These are phyloP conservation scores for Scolopax bukidnonensis DNA, from an alignment of 2,797 vertebrate genomes.

Conservation along the genomic window DNA sequence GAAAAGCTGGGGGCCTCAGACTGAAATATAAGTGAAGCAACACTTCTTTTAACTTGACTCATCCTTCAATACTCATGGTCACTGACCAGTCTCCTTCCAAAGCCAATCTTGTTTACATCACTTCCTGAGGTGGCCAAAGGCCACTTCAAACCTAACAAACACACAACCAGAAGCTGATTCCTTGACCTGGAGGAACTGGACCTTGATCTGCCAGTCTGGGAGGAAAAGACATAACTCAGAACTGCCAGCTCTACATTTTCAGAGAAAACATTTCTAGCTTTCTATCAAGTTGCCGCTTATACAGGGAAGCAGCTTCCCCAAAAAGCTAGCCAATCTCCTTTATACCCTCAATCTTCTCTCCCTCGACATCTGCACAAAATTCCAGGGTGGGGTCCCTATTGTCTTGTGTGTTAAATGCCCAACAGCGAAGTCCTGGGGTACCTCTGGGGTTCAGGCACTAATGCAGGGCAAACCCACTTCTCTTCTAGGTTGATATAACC, in stretches of 20 bases:
- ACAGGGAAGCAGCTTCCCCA: neutral
- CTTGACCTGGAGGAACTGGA: neutral
- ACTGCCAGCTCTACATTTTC: neutral
- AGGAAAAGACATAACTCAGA: neutral
- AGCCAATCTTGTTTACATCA: fast-evolving
- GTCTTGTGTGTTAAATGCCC: neutral
- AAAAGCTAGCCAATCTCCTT: neutral
- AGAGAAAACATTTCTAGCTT: neutral
- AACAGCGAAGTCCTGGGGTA: neutral
- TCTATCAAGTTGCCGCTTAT: neutral
- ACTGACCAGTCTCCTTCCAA: neutral
- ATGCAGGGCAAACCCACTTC: neutral
- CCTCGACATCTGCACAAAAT: neutral
- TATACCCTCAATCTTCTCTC: neutral
- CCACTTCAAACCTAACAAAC: neutral
- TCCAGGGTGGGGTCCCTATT: neutral
- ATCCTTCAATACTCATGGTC: neutral
- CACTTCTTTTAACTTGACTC: neutral
- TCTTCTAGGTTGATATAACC: neutral
- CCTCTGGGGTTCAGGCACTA: neutral
- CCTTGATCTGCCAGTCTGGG: neutral
- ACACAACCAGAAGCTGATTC: neutral
- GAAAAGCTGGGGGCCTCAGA: neutral
- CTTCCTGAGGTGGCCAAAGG: neutral
- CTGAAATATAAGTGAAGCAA: neutral